phyloP scores from a whole-genome alignment of 2,888 invertebrate genomes.

The Neoscelio sp. region DNA sequence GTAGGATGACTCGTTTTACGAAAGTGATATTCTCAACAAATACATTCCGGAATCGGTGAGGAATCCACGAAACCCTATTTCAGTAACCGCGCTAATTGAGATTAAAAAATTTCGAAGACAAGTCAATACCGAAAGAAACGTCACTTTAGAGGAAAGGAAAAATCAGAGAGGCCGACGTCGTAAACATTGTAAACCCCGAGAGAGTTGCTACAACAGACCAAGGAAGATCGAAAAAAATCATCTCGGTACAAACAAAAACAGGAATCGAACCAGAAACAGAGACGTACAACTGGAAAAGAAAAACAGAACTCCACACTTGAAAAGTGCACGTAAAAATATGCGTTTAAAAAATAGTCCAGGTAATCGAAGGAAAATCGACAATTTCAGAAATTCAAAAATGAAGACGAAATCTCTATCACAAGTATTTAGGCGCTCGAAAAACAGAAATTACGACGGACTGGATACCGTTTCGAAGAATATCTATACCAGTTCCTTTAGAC shows the following conservation, averaged over 20 bases:
- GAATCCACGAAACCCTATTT: background rate
- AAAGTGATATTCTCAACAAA: constrained; percentile 1
- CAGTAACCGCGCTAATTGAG: background rate
- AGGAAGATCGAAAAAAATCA: constrained; percentile 8
- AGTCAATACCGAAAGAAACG: constrained; percentile 33
- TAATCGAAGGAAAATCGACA: too few relatives aligned
- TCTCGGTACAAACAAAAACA: constrained; percentile 3
- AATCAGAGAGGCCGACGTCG: constrained; percentile 68
- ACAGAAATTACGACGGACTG: constrained; percentile 32
- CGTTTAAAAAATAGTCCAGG: too few relatives aligned
- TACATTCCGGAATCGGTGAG: background rate
- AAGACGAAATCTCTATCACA: constrained; percentile 53
- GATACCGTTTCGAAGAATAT: constrained; percentile 26
- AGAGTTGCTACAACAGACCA: constrained; percentile 56
- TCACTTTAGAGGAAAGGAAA: constrained; percentile 53
- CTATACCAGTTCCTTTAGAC: constrained; percentile 29
- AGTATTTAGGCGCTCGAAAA: constrained; percentile 25
- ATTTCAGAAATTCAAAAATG: constrained; percentile 23
- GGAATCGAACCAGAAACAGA: constrained; percentile 31
- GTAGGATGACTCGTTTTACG: constrained; percentile 18
- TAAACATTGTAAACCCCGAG: constrained; percentile 67
- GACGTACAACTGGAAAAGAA: too few relatives aligned
- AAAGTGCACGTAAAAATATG: too few relatives aligned
- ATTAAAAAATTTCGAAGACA: constrained; percentile 42
- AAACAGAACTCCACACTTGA: too few relatives aligned